Base-by-base conservation (phyloP, 2,888 invertebrate genomes). In the Panopea generosa region DNA sequence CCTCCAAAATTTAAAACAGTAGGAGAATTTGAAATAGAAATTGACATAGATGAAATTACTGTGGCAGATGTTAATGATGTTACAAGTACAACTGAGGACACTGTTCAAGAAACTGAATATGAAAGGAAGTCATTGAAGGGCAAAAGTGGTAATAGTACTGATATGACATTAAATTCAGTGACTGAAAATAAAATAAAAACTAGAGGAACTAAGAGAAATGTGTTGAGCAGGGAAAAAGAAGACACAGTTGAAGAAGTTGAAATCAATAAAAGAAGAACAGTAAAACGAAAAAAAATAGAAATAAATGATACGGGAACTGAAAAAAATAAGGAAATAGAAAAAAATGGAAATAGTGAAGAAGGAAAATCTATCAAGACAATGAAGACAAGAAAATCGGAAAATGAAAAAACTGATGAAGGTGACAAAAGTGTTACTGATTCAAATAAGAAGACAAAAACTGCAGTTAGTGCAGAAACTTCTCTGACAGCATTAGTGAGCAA, bases 11-110 rank as follows among this genome's bases (percentile, higher is more conserved):
- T 20, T n/a, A 27, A 29, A 38, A 14, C 14, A 26, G 43, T 20
- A 6, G 40, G 43, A 29, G 38, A 62, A 22, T 24, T 65, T 43
- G 71, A 57, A 59, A 59, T 59, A 18, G 53, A 65, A 40, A n/a
- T 45, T 20, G 47, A 47, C 20, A 40, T 27, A 47, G 56, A 57
- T 20, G 26, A 38, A 6, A 22, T 24, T 43, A 43, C 43, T 60
- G 60, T 29, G 11, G 29, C 4, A 27, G 52, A 59, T 43, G 59
- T 57, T 24, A 20, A 29, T 45, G 24, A 27, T 18, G 40, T 16
- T 27, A 24, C 16, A 18, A 38, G 33, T 33, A 6, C 16, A n/a
- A 14, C 20, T 52, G 7, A 33, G 33, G 43, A 27, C 2, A 18
- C 2, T 4, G 3, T 27, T 2, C 24, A 24, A 27, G 47, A 60